A percentile compares a stretch with the other conserved stretches of the same genome.
These are phyloP conservation scores for Pseudomyrmex flavicornis DNA, from an alignment of 1,140 invertebrate genomes.

Conservation along the genomic window DNA sequence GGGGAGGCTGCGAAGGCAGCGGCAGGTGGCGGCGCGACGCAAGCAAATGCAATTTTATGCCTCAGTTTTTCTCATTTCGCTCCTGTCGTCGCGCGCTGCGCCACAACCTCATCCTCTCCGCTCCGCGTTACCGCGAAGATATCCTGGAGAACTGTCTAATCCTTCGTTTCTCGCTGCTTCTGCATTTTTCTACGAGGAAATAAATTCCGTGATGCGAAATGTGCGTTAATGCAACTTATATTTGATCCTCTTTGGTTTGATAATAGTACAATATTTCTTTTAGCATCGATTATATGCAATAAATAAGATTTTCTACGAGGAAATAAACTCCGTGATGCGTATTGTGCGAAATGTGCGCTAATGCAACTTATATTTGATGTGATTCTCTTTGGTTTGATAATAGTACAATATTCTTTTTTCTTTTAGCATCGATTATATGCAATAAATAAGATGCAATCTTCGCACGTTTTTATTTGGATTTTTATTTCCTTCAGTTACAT, in stretches of 20 bases:
- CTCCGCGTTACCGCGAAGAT: slow-evolving; percentile 11
- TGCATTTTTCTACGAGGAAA: slow-evolving; percentile 7
- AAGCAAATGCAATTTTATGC: slow-evolving; percentile 71
- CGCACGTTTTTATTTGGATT: too few relatives aligned
- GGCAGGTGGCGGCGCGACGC: slow-evolving; percentile 34
- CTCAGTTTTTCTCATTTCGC: slow-evolving; percentile 61
- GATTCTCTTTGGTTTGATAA: neutral
- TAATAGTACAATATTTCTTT: too few relatives aligned
- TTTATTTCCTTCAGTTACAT: neutral
- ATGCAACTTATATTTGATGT: neutral
- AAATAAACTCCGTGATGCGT: slow-evolving; percentile 13
- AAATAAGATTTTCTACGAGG: neutral
- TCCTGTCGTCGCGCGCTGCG: neutral
- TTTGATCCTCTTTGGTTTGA: neutral
- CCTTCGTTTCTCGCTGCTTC: slow-evolving; percentile 16
- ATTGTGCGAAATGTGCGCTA: neutral
- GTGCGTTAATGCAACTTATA: slow-evolving; percentile 6
- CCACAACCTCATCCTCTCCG: slow-evolving; percentile 3
- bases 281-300: too few relatives aligned
- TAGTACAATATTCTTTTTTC: too few relatives aligned
- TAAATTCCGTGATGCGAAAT: slow-evolving; percentile 12
- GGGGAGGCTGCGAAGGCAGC: slow-evolving; percentile 18
- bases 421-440: too few relatives aligned
- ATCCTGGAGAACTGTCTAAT: slow-evolving; percentile 35
- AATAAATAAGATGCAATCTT: too few relatives aligned